A percentile compares a stretch with the other conserved stretches of the same genome.
Conservation (phyloP, 2,888 invertebrate genomes). For the Trachelus stipa region DNA sequence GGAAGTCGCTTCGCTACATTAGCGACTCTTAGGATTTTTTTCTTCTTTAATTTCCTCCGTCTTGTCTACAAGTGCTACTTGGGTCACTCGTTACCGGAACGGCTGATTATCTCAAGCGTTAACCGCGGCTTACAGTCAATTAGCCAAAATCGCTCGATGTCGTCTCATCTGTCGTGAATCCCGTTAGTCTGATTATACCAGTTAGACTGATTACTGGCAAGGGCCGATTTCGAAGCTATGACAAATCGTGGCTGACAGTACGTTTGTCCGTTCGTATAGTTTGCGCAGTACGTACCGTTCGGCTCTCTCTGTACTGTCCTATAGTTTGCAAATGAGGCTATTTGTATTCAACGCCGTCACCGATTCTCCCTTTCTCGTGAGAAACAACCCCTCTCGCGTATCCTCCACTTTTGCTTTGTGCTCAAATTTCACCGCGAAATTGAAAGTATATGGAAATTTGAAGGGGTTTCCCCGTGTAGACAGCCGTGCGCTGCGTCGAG, state of each 20-base stretch:
- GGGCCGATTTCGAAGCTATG: not conserved
- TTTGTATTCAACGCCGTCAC: constrained; percentile 42
- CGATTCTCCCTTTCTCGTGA: constrained; percentile 31
- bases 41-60: not conserved
- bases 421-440: not conserved
- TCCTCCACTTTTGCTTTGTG: constrained; percentile 16
- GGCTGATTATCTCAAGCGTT: not conserved
- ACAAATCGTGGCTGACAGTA: constrained; percentile 20
- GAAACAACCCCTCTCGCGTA: not conserved
- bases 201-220: constrained; percentile 3
- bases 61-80: not conserved
- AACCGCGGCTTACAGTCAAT: not conserved
- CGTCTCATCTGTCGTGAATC: not conserved
- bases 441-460: not conserved
- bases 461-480: not conserved
- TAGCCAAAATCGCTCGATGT: not conserved
- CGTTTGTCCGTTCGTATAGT: constrained; percentile 30
- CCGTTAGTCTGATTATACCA: constrained; percentile 7
- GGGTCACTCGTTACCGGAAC: not conserved
- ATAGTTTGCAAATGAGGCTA: constrained; percentile 42
- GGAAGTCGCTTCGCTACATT: not conserved
- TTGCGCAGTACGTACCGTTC: not conserved
- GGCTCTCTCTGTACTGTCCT: constrained; percentile 29
- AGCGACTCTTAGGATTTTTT: not conserved
- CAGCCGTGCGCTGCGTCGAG: not conserved